Evolutionary conservation across 2,797 vertebrate genomes (phyloP), one percentile per base, ranked within the genome.

Genomic region (Brachyrhaphis roseni): DNA sequence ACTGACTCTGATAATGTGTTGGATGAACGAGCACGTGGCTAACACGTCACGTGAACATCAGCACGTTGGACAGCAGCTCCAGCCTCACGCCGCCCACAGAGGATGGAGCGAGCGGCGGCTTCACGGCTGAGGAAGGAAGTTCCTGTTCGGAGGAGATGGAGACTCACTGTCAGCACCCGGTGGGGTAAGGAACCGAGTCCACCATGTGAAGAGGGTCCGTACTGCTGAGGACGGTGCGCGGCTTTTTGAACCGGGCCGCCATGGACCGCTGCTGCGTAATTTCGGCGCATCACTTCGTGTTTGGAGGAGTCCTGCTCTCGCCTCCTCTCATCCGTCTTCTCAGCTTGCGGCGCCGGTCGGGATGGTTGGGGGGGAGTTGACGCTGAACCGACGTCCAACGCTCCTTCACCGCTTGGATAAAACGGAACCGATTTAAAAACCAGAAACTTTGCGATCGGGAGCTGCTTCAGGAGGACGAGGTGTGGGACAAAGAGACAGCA

Each of bases 31-130:
- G 76, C 90, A 94, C 91, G 90, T 93, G 93, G 84, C 76, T 64
- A 59, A 59, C 75, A 84, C 92, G 93, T 95, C 93, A 92, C 89
- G n/a, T 74, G 84, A 59, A 55, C 75, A 85, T 91, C 93, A 93
- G 94, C 88, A 94, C 92, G 91, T 89, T 85, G 93, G 92, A 94
- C 94, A 94, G 93, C 93, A 88, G 87, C 89, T 79, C 81, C 87
- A 79, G 78, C 79, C 89, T 57, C 43, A 41, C 77, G 46, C 43
- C 81, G 75, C 72, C 76, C 41, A 2, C 82, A 49, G 39, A 12
- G 77, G 76, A 83, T 47, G 77, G 71, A 79, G 73, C 51, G 36
- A 66, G 62, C 84, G 12, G 64, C 26, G 28, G 28, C n/a, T 15
- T 3, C 3, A 31, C 13, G 12, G 26, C 73, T 26, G 20, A 23